These are phyloP conservation scores for Nymphicus hollandicus DNA, from an alignment of 2,113 vertebrate genomes.

Conservation along the genomic window DNA sequence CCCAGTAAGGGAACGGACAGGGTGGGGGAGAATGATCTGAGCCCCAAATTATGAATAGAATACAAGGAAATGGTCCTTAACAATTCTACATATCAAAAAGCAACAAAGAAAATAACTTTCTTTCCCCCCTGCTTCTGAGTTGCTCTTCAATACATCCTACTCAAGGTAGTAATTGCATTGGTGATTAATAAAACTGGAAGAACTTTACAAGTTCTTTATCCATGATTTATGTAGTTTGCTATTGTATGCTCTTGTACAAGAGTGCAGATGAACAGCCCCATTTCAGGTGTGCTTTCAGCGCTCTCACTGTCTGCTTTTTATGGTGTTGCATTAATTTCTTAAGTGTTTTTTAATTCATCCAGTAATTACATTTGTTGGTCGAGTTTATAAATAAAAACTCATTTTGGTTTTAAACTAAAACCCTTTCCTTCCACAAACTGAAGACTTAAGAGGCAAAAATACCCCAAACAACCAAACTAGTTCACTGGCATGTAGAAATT, in stretches of 20 bases:
- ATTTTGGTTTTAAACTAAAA: background rate
- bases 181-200: background rate
- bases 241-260: background rate
- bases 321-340: background rate
- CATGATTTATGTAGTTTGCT: background rate
- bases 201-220: background rate
- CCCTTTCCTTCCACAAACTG: background rate
- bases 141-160: background rate
- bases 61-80: background rate
- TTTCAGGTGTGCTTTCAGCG: background rate
- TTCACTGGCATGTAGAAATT: background rate
- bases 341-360: background rate
- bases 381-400: background rate
- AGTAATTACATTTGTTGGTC: background rate
- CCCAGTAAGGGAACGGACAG: background rate
- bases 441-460: background rate
- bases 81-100: background rate
- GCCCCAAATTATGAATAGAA: background rate
- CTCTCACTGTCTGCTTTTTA: background rate
- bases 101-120: background rate
- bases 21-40: background rate
- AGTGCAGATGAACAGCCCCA: background rate
- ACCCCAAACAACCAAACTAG: background rate
- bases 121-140: background rate
- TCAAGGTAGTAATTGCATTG: background rate